Base-by-base conservation (phyloP, 2,888 invertebrate genomes). In the Electrophaes corylata region DNA sequence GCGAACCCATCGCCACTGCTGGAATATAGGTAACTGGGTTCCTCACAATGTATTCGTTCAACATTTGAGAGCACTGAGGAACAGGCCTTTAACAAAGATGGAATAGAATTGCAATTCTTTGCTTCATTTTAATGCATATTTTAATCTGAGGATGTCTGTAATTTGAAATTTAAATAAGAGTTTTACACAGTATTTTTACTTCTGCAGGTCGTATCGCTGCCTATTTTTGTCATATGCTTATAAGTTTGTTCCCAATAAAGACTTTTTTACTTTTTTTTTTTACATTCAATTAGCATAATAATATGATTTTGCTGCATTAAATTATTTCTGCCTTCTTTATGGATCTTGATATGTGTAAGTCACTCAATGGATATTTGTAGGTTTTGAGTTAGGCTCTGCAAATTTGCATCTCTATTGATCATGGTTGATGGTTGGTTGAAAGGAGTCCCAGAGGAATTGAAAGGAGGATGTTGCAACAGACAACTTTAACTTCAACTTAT, bases 91-190 rank as follows among this genome's bases (percentile, higher is more conserved):
- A 16, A 35, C 14, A 14, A 33, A 4, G 6, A 20, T 19, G n/a
- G 20, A 43, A 23, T 23, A n/a, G n/a, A 12, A 43, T n/a, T 19
- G 19, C 20, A 40, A 20, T 40, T 20, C 26, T 26, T 26, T 6
- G 10, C 8, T 23, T 23, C 11, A 12, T 12, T 23, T 2, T 3
- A 23, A 6, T 16, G 23, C 41, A 20, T 23, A 20, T 43, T 43
- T 43, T 23, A 43, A 29, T 26, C 43, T 26, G 26, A 14, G 39
- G 14, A 26, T 26, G 41, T 43, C 40, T 43, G 10, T 14, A 16
- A 43, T 43, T 43, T 43, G 41, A 23, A 43, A 23, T 43, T 43
- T 43, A 43, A 26, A 43, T 43, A 26, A 14, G 26, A 16, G 26
- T 26, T 26, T 43, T 26, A 20, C 40, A 40, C n/a, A n/a, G n/a